These are phyloP conservation scores for Thera britannica DNA, from an alignment of 2,888 invertebrate species.

Conservation along the genomic window DNA sequence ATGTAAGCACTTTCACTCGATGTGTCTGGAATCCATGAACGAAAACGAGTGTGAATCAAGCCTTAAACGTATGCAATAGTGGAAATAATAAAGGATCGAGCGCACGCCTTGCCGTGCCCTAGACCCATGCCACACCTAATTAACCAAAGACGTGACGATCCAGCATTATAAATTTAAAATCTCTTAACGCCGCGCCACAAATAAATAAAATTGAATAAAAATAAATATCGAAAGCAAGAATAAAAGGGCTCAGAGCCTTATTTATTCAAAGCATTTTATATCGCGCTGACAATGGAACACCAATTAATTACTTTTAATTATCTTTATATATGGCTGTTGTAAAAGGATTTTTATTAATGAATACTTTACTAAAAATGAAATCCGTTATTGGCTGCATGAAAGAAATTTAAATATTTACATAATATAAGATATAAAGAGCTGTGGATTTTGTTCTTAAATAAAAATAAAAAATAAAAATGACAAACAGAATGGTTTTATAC, in stretches of 20 bases:
- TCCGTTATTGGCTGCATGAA: no score
- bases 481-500: not conserved
- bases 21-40: no score
- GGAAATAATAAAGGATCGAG: slow-evolving; percentile 65
- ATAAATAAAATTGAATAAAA: slow-evolving; percentile 43
- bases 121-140: slow-evolving; percentile 68
- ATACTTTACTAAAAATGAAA: no score
- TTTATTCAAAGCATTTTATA: slow-evolving; percentile 43
- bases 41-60: slow-evolving; percentile 21
- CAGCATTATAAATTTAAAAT: slow-evolving; percentile 77
- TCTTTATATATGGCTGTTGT: slow-evolving; percentile 10
- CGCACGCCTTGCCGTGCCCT: slow-evolving; percentile 57
- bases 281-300: slow-evolving; percentile 42
- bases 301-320: slow-evolving; percentile 39
- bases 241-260: slow-evolving; percentile 40
- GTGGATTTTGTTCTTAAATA: no score
- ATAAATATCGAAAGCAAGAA: slow-evolving; percentile 56
- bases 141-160: slow-evolving; percentile 76
- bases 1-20: no score
- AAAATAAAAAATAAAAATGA: not conserved
- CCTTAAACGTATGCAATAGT: slow-evolving; percentile 55
- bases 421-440: no score
- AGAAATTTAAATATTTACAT: no score
- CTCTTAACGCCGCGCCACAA: slow-evolving; percentile 60
- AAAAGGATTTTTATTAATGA: slow-evolving; percentile 4